These are phyloP conservation scores for Triplophysa tibetana DNA, from an alignment of 2,113 vertebrate species.

Conservation along the genomic window DNA sequence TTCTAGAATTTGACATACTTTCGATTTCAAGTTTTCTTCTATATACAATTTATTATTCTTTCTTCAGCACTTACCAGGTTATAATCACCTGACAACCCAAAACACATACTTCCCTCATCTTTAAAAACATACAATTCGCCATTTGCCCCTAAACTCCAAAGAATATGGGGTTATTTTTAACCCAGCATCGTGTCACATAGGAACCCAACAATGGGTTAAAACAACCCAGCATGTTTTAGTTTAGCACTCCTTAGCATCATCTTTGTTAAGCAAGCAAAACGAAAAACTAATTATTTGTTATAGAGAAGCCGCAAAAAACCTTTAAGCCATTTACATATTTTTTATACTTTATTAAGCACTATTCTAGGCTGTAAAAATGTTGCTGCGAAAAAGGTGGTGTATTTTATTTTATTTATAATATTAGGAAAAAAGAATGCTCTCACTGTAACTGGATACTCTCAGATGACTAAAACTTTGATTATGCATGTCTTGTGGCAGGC, in stretches of 20 bases:
- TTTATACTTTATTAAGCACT: slow-evolving; percentile 4
- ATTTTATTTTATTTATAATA: not conserved
- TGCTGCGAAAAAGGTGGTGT: not conserved
- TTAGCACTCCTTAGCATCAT: slow-evolving; percentile 7
- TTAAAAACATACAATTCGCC: slow-evolving; percentile 22
- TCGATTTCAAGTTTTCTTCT: slow-evolving; percentile 13
- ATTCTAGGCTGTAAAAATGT: not conserved
- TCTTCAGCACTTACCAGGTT: not conserved
- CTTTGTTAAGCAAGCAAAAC: slow-evolving; percentile 13
- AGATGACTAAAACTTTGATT: not conserved
- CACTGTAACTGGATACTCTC: not conserved
- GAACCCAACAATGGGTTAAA: too few species aligned
- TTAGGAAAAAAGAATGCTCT: not conserved
- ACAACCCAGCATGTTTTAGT: too few species aligned
- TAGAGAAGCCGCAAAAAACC: not conserved
- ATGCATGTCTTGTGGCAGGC: not conserved
- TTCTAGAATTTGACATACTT: slow-evolving; percentile 16
- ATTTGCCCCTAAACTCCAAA: slow-evolving; percentile 5
- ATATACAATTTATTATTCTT: slow-evolving; percentile 12
- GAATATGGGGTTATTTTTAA: too few species aligned
- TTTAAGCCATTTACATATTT: not conserved
- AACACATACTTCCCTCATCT: slow-evolving; percentile 28
- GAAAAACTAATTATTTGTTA: not conserved
- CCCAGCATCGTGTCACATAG: too few species aligned
- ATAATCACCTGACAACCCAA: not conserved